Evolutionary conservation across 1,140 invertebrate species (phyloP).

Genomic region (Drosophila santomea): DNA sequence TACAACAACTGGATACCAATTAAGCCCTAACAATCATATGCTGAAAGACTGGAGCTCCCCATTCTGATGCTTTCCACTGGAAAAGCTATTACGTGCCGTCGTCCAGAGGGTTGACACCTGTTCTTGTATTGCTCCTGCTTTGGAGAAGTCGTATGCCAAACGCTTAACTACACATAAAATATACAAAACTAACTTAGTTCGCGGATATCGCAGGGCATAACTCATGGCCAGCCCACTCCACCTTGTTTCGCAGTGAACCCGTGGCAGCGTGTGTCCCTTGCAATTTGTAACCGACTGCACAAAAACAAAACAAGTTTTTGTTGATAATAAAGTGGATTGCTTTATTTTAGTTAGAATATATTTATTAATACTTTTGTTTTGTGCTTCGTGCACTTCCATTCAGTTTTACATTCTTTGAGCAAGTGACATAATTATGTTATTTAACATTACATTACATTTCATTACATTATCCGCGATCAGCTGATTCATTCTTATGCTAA

Average conservation of each 20-base stretch:
- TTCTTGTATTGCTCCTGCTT: neutral
- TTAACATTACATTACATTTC: too few species aligned
- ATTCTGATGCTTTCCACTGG: neutral
- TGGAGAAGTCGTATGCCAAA: constrained; percentile 46
- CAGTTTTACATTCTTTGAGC: too few species aligned
- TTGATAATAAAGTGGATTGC: too few species aligned
- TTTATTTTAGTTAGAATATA: too few species aligned
- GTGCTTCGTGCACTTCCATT: too few species aligned
- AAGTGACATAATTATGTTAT: too few species aligned
- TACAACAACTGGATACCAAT: constrained; percentile 45
- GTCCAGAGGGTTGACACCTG: constrained; percentile 36
- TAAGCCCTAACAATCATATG: constrained; percentile 48
- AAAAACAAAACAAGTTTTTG: constrained; percentile 66
- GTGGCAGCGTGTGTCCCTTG: constrained; percentile 31
- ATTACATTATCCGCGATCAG: too few species aligned
- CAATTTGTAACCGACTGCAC: constrained; percentile 63
- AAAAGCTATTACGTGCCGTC: constrained; percentile 17
- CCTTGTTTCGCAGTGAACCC: neutral
- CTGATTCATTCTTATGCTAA: too few species aligned
- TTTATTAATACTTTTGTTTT: too few species aligned
- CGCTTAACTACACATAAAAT: constrained; percentile 77
- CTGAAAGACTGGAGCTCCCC: constrained; percentile 17
- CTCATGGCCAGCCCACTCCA: constrained; percentile 29
- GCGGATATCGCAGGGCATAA: constrained; percentile 68
- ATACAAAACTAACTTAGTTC: constrained; percentile 75